Evolutionary conservation across 2,113 vertebrate genomes (phyloP).

Genomic region (Platichthys stellatus): DNA sequence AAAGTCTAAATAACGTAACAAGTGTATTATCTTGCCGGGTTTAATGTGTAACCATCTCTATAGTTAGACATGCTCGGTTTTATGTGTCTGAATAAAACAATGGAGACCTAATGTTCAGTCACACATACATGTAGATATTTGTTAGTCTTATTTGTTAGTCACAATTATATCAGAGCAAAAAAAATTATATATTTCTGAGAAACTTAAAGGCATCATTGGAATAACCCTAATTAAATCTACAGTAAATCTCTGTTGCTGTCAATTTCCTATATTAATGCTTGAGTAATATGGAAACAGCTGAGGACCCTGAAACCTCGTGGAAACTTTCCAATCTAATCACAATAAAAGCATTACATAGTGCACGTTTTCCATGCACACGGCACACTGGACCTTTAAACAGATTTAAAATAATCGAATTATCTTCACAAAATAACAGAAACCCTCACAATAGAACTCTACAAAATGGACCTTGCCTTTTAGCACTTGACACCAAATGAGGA

Average conservation of each 20-base stretch:
- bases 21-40: neutral
- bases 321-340: slow-evolving; percentile 16
- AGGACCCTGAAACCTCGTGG: neutral
- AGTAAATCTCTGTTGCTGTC: no score
- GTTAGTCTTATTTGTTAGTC: neutral
- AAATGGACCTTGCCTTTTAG: slow-evolving; percentile 15
- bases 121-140: neutral
- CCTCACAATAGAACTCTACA: neutral
- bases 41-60: slow-evolving; percentile 16
- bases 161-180: no score
- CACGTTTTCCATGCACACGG: neutral
- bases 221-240: no score
- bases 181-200: no score
- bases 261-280: no score
- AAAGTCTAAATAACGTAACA: slow-evolving; percentile 6
- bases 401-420: neutral
- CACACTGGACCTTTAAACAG: neutral
- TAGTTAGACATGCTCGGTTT: slow-evolving; percentile 8
- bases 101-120: slow-evolving; percentile 5
- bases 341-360: slow-evolving; percentile 1
- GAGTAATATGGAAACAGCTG: neutral
- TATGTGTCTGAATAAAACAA: slow-evolving; percentile 6
- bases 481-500: slow-evolving; percentile 8
- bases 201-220: no score
- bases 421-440: neutral